Base-by-base conservation (phyloP, 2,797 vertebrate species). In the Lepus oiostolus region DNA sequence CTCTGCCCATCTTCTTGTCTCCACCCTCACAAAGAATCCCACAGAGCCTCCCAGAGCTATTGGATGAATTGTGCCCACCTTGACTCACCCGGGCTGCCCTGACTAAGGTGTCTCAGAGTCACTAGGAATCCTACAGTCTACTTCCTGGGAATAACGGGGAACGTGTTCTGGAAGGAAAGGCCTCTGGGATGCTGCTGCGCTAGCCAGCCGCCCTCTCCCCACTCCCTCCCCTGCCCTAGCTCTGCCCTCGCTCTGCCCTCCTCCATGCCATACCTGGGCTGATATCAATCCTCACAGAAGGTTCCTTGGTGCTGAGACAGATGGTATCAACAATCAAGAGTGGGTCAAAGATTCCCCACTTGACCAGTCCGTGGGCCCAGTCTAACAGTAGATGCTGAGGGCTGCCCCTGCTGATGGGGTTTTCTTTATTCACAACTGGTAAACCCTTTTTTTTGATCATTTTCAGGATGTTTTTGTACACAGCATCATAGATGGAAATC, bases 211-310 rank as follows among this genome's bases (percentile, higher is more conserved):
- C 17, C 8, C 1, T 72, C 26, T 54, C 30, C 67, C 32, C 50
- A 58, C 4, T 1, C 26, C 30, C 30, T 22, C 14, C 1, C 2
- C 4, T 26, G 13, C 14, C 26, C 4, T 52, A 0, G 4, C 17
- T 14, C 19, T 58, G 38, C 3, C 13, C 54, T 19, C 52, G 4
- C 14, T 14, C 19, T 58, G 38, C 3, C 13, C 54, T 21, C 52
- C 85, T 68, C 94, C 92, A 97, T 82, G 96, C 96, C 96, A 92
- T 86, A 95, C 97, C 98, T 81, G 93, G 90, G 32, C 94, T 95
- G 0, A 98, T 97, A 88, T 98, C 85, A 87, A 97, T 94, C 6
- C 95, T 96, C 52, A 97, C 0, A 0, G 95, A 95, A 8, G 12
- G 58, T 7, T 62, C 42, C 2, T 8, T 24, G 0, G 50, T 11